Evolutionary conservation across 2,888 invertebrate genomes (phyloP).

Genomic region (Serrognathus titanus): DNA sequence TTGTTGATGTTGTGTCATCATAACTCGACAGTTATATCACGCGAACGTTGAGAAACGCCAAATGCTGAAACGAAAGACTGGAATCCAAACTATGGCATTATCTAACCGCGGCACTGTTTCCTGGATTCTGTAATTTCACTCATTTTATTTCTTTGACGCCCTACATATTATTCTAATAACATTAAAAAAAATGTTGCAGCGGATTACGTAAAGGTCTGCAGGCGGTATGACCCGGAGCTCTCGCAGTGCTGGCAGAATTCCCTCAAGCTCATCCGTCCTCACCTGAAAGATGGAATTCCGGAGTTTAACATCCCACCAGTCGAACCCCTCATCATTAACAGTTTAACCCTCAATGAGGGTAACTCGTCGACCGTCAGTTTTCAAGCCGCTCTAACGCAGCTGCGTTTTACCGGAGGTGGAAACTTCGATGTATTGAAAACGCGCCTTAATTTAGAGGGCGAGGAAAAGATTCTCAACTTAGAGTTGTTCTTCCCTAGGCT

Average conservation of each 20-base stretch:
- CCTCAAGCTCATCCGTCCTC: conserved; percentile 31
- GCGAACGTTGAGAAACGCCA: too few relatives aligned
- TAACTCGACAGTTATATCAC: too few relatives aligned
- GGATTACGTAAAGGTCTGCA: conserved; percentile 27
- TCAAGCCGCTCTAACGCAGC: conserved; percentile 30
- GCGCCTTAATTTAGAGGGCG: conserved; percentile 2
- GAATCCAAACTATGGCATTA: too few relatives aligned
- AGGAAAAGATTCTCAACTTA: background rate
- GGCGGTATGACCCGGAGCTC: conserved; percentile 36
- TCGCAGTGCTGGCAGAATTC: conserved; percentile 36
- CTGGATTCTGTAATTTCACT: too few relatives aligned
- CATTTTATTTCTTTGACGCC: too few relatives aligned
- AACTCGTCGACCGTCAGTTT: conserved; percentile 30
- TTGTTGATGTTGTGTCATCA: too few relatives aligned
- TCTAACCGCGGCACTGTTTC: too few relatives aligned
- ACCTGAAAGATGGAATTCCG: conserved; percentile 36
- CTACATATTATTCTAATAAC: background rate
- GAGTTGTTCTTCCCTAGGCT: conserved; percentile 20
- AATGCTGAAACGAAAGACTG: too few relatives aligned
- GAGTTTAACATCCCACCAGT: conserved; percentile 38
- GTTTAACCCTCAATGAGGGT: conserved; percentile 32
- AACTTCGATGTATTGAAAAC: conserved; percentile 29
- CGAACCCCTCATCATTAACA: conserved; percentile 36
- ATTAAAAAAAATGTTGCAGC: conserved; percentile 9
- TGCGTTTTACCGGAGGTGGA: conserved; percentile 25